A percentile compares a stretch with the other conserved stretches of the same genome.
Conservation (phyloP, 1,140 invertebrate species). For the Dendrolimus punctatus region DNA sequence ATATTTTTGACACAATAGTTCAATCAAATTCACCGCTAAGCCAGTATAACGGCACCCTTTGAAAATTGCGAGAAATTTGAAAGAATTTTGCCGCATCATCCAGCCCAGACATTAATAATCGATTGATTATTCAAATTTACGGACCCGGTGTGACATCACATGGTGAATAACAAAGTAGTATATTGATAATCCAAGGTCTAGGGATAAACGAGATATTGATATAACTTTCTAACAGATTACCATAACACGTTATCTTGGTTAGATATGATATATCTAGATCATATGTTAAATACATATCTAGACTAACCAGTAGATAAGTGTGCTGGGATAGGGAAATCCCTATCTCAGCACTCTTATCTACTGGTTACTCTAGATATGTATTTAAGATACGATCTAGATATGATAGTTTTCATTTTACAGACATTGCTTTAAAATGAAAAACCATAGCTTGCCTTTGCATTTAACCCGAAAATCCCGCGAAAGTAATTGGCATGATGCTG, state of each 20-base stretch:
- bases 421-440: no score
- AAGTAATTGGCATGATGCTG: no score
- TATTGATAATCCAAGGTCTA: conserved; percentile 11
- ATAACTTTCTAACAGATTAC: conserved; percentile 12
- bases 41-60: conserved; percentile 58
- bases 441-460: no score
- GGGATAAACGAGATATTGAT: conserved; percentile 22
- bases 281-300: not conserved
- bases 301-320: no score
- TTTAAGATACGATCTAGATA: no score
- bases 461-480: no score
- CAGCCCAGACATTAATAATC: conserved; percentile 78
- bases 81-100: conserved; percentile 72
- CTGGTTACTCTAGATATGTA: no score
- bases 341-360: no score
- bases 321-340: no score
- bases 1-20: conserved; percentile 69
- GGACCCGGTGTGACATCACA: conserved; percentile 9
- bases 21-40: conserved; percentile 71
- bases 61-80: conserved; percentile 72
- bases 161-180: conserved; percentile 6
- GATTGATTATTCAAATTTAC: conserved; percentile 52
- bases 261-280: not conserved
- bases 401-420: no score
- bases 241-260: conserved; percentile 7